Base-by-base conservation (phyloP, 2,888 invertebrate genomes). In the Brenthis daphne region DNA sequence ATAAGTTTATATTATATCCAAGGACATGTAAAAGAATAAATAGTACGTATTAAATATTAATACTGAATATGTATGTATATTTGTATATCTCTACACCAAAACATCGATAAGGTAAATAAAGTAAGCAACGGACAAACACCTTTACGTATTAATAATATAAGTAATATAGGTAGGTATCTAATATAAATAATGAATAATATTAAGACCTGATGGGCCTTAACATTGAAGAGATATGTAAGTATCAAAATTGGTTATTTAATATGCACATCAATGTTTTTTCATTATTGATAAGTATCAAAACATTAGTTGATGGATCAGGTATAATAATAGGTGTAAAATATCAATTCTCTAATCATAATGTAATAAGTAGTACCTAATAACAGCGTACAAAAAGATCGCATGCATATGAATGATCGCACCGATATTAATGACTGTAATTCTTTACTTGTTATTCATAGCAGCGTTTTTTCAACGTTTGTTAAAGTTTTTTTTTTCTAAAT, bases 341-440 rank as follows among this genome's bases (percentile, higher is more conserved):
- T 67, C 68, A 70, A 65, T 68, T 66, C 58, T 63, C 58, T 71
- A 71, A 71, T 70, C 65, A 68, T 48, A 65, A 68, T 68, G 65
- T 68, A 65, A 68, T 68, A 68, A 70, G 68, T 63, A 63, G 63
- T 68, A 16, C 16, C 16, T 16, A 68, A 55, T 71, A 71, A 71
- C 65, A 71, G 57, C 29, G 57, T 63, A 71, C 43, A 71, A 69
- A 68, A 69, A 66, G 56, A 48, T 66, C 47, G 55, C 61, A 51
- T 69, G 57, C 67, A 57, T 64, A 68, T 51, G 56, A 67, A 6
- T 61, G 48, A 66, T 54, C 47, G 58, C 65, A 65, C 48, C 58
- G 70, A 71, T 71, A 68, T 71, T 71, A 68, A 71, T 71, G 71
- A 71, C 71, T 68, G 65, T 71, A 68, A 71, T 71, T 68, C 71